phyloP scores from a whole-genome alignment of 2,113 vertebrate genomes.

The Saccopteryx bilineata region DNA sequence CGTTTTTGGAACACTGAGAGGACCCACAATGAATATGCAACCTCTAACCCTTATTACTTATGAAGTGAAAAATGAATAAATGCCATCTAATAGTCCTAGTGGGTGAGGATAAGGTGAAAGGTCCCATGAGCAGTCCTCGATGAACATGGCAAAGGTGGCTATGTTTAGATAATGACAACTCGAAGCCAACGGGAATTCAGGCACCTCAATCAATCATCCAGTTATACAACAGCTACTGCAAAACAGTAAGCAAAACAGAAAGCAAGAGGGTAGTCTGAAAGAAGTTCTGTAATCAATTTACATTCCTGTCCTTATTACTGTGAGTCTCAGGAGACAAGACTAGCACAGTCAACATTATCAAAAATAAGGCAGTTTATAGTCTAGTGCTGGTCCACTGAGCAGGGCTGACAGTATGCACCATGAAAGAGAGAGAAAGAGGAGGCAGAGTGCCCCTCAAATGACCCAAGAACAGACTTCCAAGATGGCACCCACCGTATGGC shows the following conservation, averaged over 20 bases:
- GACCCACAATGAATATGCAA: background rate
- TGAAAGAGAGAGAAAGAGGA: background rate
- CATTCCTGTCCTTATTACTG: background rate
- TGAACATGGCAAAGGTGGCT: background rate
- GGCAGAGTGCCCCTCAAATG: background rate
- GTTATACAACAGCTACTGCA: background rate
- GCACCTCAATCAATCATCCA: background rate
- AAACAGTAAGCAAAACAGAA: background rate
- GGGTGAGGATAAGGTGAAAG: background rate
- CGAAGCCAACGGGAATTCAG: background rate
- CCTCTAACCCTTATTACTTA: background rate
- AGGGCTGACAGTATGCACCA: background rate
- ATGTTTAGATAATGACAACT: background rate
- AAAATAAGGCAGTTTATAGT: background rate
- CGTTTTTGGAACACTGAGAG: background rate
- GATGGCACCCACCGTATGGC: background rate
- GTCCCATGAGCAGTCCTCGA: accelerated
- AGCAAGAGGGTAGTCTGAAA: background rate
- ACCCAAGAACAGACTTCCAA: background rate
- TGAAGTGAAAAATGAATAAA: background rate
- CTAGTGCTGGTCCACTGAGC: background rate
- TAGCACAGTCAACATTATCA: background rate
- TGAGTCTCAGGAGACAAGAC: background rate
- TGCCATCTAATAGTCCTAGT: background rate
- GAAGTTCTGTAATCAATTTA: background rate